phyloP scores from a whole-genome alignment of 2,113 vertebrate species.

The Brachirus orientalis region DNA sequence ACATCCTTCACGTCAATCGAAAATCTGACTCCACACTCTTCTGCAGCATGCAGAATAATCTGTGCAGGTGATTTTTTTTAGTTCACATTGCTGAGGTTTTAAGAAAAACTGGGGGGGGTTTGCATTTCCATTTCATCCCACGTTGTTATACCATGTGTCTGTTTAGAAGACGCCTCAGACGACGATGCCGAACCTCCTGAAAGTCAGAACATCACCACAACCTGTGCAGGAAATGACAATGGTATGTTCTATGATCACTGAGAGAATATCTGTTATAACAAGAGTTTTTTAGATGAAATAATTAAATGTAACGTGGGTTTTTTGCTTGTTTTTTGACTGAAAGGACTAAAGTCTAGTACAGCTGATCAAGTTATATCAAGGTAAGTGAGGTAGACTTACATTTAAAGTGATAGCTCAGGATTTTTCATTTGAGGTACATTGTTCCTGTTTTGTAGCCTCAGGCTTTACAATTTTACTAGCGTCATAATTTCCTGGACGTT shows the following conservation, averaged over 20 bases:
- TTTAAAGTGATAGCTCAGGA: no score
- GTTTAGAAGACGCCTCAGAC: slow-evolving; percentile 73
- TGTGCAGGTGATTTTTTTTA: slow-evolving; percentile 33
- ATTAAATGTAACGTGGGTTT: background rate
- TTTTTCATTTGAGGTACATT: no score
- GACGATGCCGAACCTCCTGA: slow-evolving; percentile 68
- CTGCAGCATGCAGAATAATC: slow-evolving; percentile 19
- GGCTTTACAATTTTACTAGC: no score
- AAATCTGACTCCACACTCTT: background rate
- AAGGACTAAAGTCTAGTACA: slow-evolving; percentile 76
- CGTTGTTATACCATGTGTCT: background rate
- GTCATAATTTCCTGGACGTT: no score
- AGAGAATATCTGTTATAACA: background rate
- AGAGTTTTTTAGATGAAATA: background rate
- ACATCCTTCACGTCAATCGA: slow-evolving; percentile 4
- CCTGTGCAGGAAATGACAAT: background rate
- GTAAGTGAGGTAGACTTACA: slow-evolving; percentile 62
- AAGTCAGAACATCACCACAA: slow-evolving; percentile 58
- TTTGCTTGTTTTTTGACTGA: slow-evolving; percentile 46
- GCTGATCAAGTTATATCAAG: slow-evolving; percentile 68
- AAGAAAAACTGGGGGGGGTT: background rate
- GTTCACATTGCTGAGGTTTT: background rate
- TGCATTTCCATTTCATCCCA: no score
- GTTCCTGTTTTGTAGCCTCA: no score
- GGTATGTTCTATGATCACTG: slow-evolving; percentile 31